Evolutionary conservation across 2,888 invertebrate genomes (phyloP).

Genomic region (Euzophera pinguis): DNA sequence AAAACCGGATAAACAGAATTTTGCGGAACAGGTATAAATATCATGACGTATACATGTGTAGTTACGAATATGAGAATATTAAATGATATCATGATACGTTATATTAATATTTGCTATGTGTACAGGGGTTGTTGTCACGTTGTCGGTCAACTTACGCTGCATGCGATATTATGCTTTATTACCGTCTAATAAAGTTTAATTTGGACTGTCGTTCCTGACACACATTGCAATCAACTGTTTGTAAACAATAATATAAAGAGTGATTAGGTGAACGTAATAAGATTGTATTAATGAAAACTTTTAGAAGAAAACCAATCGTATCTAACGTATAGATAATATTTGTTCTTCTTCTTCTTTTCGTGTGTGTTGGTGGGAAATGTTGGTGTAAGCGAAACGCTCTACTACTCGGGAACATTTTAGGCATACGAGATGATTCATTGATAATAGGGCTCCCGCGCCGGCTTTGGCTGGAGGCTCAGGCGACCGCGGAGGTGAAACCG

Average conservation of each 20-base stretch:
- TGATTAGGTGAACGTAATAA: background rate
- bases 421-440: constrained; percentile 48
- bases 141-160: background rate
- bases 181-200: background rate
- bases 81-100: background rate
- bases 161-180: background rate
- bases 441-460: constrained; percentile 45
- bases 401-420: constrained; percentile 30
- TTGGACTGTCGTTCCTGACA: background rate
- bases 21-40: background rate
- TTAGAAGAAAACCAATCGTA: too few species aligned
- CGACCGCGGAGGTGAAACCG: constrained; percentile 30
- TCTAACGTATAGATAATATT: too few species aligned
- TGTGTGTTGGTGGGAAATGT: background rate
- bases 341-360: too few species aligned
- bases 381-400: constrained; percentile 10
- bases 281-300: background rate
- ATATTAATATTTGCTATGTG: background rate
- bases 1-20: background rate
- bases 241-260: background rate
- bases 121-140: background rate
- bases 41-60: background rate
- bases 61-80: too few species aligned
- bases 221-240: constrained; percentile 4
- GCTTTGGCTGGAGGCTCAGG: constrained; percentile 27